Evolutionary conservation across 1,140 invertebrate genomes (phyloP), one percentile per base, ranked within the genome.

Genomic region (Drosophila fuyamai): DNA sequence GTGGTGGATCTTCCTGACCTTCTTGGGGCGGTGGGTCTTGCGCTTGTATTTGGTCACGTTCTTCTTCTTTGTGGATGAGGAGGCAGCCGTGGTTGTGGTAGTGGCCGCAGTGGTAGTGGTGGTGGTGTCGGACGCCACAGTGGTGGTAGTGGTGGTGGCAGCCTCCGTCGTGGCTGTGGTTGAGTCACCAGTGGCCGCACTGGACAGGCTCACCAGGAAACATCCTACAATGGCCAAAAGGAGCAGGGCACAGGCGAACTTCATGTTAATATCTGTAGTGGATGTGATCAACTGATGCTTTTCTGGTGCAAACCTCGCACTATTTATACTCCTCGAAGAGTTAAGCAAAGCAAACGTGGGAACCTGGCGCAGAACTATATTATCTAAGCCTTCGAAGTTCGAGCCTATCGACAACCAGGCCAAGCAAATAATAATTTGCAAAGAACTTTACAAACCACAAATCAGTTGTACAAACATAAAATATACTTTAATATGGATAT

Each of bases 221-320:
- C 63, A 67, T 5, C 14, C 58, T 10, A 63, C 14, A 3, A 29
- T 23, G 46, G 65, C 46, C 23, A 67, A 12, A 4, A 67, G 36
- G 6, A 67, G 46, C 44, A 67, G 16, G 0, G 58, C 29, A 5
- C 44, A 43, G 1, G 59, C 35, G 58, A 5, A 36, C 59, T 65
- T 68, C 65, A 68, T 68, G 18, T 43, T 12, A 32, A 29, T 51
- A 12, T 5, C 1, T 36, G 32, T 12, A 27, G 13, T 38, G n/a
- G 4, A 38, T 10, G 1, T 2, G 47, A 68, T 65, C 59, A 68
- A 65, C 65, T 68, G 16, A 57, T 61, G 27, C 14, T 40, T 10
- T 32, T 18, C 14, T 18, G 40, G 27, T 16, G 9, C 5, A 13
- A 16, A 0, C 2, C 5, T 1, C 1, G 1, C 41, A 16, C 10